phyloP scores from a whole-genome alignment of 2,888 invertebrate genomes.

The Toxonevra muliebris region DNA sequence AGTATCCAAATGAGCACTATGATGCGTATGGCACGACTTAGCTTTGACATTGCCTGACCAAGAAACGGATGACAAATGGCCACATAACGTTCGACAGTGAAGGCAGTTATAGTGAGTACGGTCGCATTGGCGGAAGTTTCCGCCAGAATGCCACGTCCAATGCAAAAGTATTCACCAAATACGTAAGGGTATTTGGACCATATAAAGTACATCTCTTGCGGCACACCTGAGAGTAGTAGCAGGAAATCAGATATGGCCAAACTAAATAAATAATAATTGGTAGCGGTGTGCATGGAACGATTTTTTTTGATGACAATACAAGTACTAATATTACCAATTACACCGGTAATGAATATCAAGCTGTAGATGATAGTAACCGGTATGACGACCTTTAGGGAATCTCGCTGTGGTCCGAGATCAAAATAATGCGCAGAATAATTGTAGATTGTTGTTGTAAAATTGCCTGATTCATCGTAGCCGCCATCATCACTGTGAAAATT shows the following conservation, averaged over 20 bases:
- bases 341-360: slow-evolving; percentile 80
- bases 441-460: background rate
- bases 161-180: slow-evolving; percentile 82
- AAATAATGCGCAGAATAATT: slow-evolving; percentile 7
- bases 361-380: slow-evolving; percentile 81
- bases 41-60: slow-evolving; percentile 82
- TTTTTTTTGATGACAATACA: slow-evolving; percentile 85
- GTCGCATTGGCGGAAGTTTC: slow-evolving; percentile 85
- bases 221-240: slow-evolving; percentile 73
- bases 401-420: slow-evolving; percentile 70
- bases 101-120: slow-evolving; percentile 81
- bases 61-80: slow-evolving; percentile 73
- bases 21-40: slow-evolving; percentile 82
- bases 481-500: background rate
- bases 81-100: slow-evolving; percentile 79
- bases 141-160: slow-evolving; percentile 79
- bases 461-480: slow-evolving; percentile 8
- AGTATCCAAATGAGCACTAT: slow-evolving; percentile 81
- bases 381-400: slow-evolving; percentile 70
- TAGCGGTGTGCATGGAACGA: slow-evolving; percentile 84
- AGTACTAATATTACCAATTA: slow-evolving; percentile 84
- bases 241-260: slow-evolving; percentile 85
- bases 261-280: slow-evolving; percentile 85
- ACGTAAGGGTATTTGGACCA: slow-evolving; percentile 82
- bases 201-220: slow-evolving; percentile 82